Evolutionary conservation across 2,797 vertebrate genomes (phyloP), one percentile per base, ranked within the genome.

Genomic region (Hemitrygon akajei): DNA sequence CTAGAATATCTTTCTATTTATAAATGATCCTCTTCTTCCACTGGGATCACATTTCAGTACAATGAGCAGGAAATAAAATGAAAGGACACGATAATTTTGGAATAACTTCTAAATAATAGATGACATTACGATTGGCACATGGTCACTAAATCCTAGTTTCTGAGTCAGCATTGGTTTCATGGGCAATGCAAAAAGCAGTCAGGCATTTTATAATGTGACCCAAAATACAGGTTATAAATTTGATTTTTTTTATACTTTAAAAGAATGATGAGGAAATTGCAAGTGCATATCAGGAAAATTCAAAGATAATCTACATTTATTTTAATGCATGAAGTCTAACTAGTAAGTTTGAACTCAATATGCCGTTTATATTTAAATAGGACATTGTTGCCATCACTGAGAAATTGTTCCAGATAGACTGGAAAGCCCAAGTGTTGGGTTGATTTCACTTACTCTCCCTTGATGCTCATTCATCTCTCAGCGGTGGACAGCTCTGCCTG

Each of bases 91-190:
- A 34, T 58, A 93, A 71, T 37, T 93, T 76, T 93, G 91, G 40
- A 93, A 73, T 12, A 76, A 93, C 71, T 47, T 76, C 91, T 93
- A 93, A 93, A 93, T 93, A 75, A 76, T 93, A 75, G 73, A 93
- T 93, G 69, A 56, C 37, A 75, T 37, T 93, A 56, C 91, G 71
- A 58, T 76, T 73, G 71, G 47, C 71, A 75, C 16, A 73, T 73
- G 71, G 47, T 76, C 75, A 14, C 47, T 93, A 47, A 93, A 93
- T 30, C 71, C 71, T 56, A 7, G 10, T 56, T 91, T 92, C 40
- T 93, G 71, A 93, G 37, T 93, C 69, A 93, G 91, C 91, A 76
- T 69, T 75, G 63, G 22, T 92, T 34, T 73, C 66, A 7, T 40
- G 37, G 69, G 30, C 89, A 34, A 71, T n/a, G 60, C 30, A 27